phyloP scores from a whole-genome alignment of 1,140 invertebrate genomes.

The Eupristina koningsbergeri region DNA sequence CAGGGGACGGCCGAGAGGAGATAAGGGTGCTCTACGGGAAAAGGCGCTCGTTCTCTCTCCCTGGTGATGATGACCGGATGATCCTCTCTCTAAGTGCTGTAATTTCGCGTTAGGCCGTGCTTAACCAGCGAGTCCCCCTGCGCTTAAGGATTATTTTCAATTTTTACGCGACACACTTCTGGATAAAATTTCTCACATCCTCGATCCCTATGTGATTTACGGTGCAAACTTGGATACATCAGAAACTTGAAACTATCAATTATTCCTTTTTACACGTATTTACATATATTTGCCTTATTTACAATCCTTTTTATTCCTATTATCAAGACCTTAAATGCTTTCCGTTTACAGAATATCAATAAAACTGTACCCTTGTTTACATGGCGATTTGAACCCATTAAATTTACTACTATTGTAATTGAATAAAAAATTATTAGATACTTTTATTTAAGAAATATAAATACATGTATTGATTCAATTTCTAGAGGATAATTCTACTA shows the following conservation, averaged over 20 bases:
- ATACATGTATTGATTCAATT: too few relatives aligned
- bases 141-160: background rate
- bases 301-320: background rate
- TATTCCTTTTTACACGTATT: background rate
- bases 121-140: too few relatives aligned
- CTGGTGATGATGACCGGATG: too few relatives aligned
- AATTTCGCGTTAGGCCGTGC: background rate
- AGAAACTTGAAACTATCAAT: background rate
- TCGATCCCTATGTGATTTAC: background rate
- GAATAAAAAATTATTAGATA: too few relatives aligned
- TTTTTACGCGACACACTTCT: conserved; percentile 2
- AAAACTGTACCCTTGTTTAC: too few relatives aligned
- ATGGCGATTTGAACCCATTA: too few relatives aligned
- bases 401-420: too few relatives aligned
- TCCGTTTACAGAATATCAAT: too few relatives aligned
- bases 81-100: conserved; percentile 6
- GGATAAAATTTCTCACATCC: background rate
- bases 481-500: too few relatives aligned
- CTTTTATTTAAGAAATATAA: too few relatives aligned
- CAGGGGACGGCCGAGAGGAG: background rate
- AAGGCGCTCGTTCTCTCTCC: background rate
- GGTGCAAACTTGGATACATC: background rate
- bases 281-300: background rate
- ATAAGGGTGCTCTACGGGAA: background rate
- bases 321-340: too few relatives aligned